These are phyloP conservation scores for Catostomus latipinnis DNA, from an alignment of 2,797 vertebrate species.

Conservation along the genomic window DNA sequence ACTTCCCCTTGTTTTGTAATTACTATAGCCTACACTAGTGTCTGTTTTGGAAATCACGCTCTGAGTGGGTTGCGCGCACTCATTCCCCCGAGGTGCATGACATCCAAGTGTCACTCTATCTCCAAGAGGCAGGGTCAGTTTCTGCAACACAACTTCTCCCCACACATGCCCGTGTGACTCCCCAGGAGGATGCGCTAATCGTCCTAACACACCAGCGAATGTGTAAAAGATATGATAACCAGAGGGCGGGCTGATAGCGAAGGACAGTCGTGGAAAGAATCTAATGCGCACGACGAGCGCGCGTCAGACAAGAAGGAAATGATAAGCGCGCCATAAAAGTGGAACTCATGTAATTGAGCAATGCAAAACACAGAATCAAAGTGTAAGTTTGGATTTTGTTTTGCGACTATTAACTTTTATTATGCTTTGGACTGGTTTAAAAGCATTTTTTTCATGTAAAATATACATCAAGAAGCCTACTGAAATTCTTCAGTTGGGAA, in stretches of 20 bases:
- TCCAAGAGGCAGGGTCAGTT: slow-evolving; percentile 46
- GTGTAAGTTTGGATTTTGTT: slow-evolving; percentile 26
- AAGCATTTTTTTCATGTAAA: neutral
- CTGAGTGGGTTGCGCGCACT: slow-evolving; percentile 21
- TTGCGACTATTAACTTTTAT: neutral
- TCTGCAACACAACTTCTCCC: slow-evolving; percentile 47
- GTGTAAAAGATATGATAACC: slow-evolving; percentile 58
- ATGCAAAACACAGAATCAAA: slow-evolving; percentile 16
- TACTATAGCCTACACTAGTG: slow-evolving; percentile 3
- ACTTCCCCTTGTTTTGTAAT: neutral
- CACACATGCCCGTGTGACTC: slow-evolving; percentile 48
- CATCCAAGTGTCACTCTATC: slow-evolving; percentile 35
- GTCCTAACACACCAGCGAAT: slow-evolving; percentile 28
- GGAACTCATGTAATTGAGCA: slow-evolving; percentile 45
- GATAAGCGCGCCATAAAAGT: slow-evolving; percentile 38
- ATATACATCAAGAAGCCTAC: neutral
- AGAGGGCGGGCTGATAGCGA: slow-evolving; percentile 59
- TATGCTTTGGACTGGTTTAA: slow-evolving; percentile 24
- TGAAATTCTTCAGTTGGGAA: neutral
- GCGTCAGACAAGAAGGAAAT: slow-evolving; percentile 47
- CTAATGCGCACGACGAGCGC: slow-evolving; percentile 48
- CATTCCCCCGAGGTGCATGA: slow-evolving; percentile 47
- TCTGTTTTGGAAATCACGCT: slow-evolving; percentile 4
- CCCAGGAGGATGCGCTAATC: slow-evolving; percentile 50
- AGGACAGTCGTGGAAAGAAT: slow-evolving; percentile 56